These are phyloP conservation scores for Laticauda colubrina DNA, from an alignment of 2,113 vertebrate genomes.

Conservation along the genomic window DNA sequence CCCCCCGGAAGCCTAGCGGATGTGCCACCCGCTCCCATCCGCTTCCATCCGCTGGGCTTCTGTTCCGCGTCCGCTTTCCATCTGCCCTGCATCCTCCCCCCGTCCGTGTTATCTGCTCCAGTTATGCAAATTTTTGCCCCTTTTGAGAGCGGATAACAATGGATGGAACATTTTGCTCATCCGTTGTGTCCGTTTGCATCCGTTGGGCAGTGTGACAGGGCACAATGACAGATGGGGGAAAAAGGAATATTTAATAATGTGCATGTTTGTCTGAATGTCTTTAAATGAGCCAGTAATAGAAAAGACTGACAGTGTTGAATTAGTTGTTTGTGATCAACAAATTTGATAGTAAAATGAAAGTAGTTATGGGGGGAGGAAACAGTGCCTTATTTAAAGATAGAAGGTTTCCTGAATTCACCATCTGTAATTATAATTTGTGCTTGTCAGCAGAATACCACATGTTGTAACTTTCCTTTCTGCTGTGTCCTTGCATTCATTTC, in stretches of 20 bases:
- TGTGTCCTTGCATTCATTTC: slow-evolving; percentile 23
- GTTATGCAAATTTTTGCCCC: too few relatives aligned
- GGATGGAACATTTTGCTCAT: too few relatives aligned
- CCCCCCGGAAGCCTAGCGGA: too few relatives aligned
- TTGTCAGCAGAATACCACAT: slow-evolving; percentile 11
- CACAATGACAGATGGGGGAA: neutral
- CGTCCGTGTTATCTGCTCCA: too few relatives aligned
- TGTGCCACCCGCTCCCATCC: too few relatives aligned
- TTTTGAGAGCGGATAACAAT: too few relatives aligned
- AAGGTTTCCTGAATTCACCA: neutral
- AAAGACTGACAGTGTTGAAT: slow-evolving; percentile 2
- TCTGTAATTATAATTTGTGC: slow-evolving; percentile 26
- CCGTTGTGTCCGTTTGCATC: too few relatives aligned
- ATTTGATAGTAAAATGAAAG: neutral
- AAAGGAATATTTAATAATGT: neutral
- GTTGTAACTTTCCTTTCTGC: neutral
- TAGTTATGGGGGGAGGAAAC: neutral
- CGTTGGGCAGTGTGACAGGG: too few relatives aligned
- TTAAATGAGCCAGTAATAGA: slow-evolving; percentile 20
- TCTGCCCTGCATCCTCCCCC: too few relatives aligned
- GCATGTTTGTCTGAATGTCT: neutral
- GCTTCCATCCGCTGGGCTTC: too few relatives aligned
- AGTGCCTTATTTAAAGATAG: neutral
- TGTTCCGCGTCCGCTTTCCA: too few relatives aligned
- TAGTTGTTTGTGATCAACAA: neutral